Evolutionary conservation across 1,140 invertebrate genomes (phyloP).

Genomic region (Solen grandis): DNA sequence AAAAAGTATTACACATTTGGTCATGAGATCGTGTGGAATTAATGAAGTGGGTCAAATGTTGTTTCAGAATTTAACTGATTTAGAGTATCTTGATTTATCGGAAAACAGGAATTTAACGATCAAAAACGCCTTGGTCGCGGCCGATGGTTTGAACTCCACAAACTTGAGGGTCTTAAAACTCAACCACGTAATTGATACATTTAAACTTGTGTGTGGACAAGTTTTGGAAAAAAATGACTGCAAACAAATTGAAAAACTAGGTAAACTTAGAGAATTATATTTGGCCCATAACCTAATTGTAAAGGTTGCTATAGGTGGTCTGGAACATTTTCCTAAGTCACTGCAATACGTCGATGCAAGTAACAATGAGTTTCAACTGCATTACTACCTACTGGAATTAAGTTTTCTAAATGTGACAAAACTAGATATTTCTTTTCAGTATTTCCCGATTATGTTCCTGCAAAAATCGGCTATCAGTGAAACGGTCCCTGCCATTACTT

Average conservation of each 20-base stretch:
- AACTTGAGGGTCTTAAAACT: too few species aligned
- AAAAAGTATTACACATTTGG: constrained; percentile 4
- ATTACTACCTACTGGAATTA: not conserved
- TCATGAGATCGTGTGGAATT: constrained; percentile 19
- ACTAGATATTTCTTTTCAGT: not conserved
- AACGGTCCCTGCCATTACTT: not conserved
- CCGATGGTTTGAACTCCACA: not conserved
- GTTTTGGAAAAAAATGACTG: not conserved
- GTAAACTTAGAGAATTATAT: constrained; percentile 13
- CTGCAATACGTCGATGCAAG: not conserved
- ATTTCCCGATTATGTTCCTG: not conserved
- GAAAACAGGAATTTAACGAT: not conserved
- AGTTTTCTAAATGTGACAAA: not conserved
- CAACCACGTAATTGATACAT: not conserved
- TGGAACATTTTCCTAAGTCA: not conserved
- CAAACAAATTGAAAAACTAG: not conserved
- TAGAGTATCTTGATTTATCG: constrained; percentile 37
- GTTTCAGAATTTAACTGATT: constrained; percentile 7
- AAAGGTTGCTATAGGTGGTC: not conserved
- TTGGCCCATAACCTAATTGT: constrained; percentile 9
- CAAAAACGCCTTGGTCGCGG: not conserved
- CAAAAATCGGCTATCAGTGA: not conserved
- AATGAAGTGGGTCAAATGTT: not conserved
- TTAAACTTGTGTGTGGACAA: not conserved
- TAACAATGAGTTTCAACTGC: not conserved